phyloP scores from a whole-genome alignment of 2,797 vertebrate genomes.

The Pteronotus mesoamericanus region DNA sequence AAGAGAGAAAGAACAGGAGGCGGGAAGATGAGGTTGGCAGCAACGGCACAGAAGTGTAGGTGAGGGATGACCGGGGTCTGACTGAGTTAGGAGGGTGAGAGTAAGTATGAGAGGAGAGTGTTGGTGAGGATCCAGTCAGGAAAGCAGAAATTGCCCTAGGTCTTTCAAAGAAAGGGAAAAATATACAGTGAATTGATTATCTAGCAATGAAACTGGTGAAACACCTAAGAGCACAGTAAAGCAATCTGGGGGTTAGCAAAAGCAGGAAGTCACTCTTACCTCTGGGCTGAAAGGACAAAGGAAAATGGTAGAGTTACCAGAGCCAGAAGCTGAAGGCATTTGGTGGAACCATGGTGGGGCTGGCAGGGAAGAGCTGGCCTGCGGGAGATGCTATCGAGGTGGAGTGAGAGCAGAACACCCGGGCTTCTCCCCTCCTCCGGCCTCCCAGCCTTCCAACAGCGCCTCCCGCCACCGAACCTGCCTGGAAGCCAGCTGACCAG shows the following conservation, averaged over 20 bases:
- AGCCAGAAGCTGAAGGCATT: background rate
- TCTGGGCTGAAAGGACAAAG: background rate
- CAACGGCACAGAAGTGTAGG: background rate
- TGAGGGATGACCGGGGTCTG: background rate
- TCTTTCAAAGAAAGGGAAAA: background rate
- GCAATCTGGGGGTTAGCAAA: background rate
- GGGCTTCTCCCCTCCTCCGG: no score
- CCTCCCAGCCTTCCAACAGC: background rate
- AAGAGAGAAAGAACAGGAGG: background rate
- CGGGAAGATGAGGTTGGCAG: background rate
- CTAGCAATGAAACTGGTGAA: background rate
- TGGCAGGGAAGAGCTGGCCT: background rate
- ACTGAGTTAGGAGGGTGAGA: background rate
- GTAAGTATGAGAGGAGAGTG: rapidly evolving
- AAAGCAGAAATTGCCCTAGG: background rate
- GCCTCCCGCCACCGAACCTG: background rate
- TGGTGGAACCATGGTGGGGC: background rate
- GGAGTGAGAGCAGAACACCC: background rate
- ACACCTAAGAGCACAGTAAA: background rate
- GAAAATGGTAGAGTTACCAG: background rate
- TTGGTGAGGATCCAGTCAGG: background rate
- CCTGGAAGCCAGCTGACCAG: background rate
- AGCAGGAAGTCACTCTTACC: background rate
- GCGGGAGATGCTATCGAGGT: background rate
- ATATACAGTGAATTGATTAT: background rate